Evolutionary conservation across 2,888 invertebrate genomes (phyloP), one percentile per base, ranked within the genome.

Genomic region (Oconnorella tubifera): DNA sequence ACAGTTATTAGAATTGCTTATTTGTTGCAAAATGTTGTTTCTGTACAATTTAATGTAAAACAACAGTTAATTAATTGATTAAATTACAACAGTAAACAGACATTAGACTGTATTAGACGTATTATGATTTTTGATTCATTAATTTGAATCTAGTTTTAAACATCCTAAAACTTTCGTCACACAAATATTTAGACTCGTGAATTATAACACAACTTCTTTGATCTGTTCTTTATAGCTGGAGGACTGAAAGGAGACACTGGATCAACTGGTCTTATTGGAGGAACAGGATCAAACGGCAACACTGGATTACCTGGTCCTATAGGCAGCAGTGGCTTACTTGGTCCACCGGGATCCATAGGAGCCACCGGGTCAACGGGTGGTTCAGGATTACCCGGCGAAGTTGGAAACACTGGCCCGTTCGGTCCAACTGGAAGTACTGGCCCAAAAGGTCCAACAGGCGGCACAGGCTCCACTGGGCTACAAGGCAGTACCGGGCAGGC

Each of bases 291-390:
- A 31, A 40, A 60, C 31, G 68, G 66, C 27, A 23, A 59, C 53
- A 29, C 68, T n/a, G 59, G 59, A 23, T 23, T 25, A 4, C 27
- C 59, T 6, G 59, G 59, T n/a, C 33, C 32, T 23, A 71, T 66
- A 65, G 75, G 73, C 33, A 65, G 61, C 0, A 53, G 59, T 55
- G 68, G 67, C n/a, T 32, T 40, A 56, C 14, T 62, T 40, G 69
- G 70, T 25, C 63, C 62, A 14, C 10, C 28, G 1, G 59, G 59
- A 33, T 4, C 33, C 1, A 3, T n/a, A 6, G 59, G 59, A 1
- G 32, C 25, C 28, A 4, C 33, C 28, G 58, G 63, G 29, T 23
- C 48, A 23, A 25, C 33, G 27, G 57, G 63, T 23, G 31, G 23
- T 3, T 59, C 63, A 19, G 58, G 63, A 28, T 28, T 31, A n/a